Conservation (phyloP, 37 sponge, comb jelly and placozoan species). For the Tethya wilhelma region DNA sequence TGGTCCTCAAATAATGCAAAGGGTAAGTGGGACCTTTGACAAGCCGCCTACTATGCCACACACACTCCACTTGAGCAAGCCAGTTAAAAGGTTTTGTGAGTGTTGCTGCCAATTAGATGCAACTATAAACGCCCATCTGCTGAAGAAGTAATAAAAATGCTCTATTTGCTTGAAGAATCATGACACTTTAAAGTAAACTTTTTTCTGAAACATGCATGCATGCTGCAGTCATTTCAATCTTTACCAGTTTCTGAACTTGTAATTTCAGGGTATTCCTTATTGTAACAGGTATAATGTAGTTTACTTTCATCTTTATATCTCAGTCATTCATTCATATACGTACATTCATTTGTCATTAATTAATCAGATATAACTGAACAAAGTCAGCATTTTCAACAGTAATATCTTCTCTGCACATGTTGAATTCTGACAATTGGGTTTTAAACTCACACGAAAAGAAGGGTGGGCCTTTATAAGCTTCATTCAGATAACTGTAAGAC, state of each 20-base stretch:
- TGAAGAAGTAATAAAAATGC: not conserved
- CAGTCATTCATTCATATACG: not conserved
- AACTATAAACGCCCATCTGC: not conserved
- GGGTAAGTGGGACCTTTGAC: constrained; percentile 8
- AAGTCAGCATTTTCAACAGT: not conserved
- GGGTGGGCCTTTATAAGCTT: not conserved
- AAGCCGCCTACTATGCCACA: not conserved
- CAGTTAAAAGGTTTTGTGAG: not conserved
- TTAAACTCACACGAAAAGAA: not conserved
- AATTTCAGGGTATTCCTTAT: too few species aligned
- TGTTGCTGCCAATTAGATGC: not conserved
- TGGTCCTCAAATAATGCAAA: constrained; percentile 1
- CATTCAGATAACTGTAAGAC: not conserved
- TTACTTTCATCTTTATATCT: not conserved
- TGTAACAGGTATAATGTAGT: too few species aligned
- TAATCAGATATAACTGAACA: not conserved
- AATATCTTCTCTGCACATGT: not conserved
- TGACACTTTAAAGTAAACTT: not conserved
- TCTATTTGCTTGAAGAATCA: not conserved
- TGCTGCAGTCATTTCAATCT: too few species aligned
- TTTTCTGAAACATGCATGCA: not conserved
- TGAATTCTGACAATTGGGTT: not conserved
- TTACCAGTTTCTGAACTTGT: too few species aligned
- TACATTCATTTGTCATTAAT: not conserved
- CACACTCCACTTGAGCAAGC: not conserved